A percentile compares a stretch with the other conserved stretches of the same genome.
Evolutionary conservation across 2,888 invertebrate genomes (phyloP).

Genomic region (Agriopis aurantiaria): DNA sequence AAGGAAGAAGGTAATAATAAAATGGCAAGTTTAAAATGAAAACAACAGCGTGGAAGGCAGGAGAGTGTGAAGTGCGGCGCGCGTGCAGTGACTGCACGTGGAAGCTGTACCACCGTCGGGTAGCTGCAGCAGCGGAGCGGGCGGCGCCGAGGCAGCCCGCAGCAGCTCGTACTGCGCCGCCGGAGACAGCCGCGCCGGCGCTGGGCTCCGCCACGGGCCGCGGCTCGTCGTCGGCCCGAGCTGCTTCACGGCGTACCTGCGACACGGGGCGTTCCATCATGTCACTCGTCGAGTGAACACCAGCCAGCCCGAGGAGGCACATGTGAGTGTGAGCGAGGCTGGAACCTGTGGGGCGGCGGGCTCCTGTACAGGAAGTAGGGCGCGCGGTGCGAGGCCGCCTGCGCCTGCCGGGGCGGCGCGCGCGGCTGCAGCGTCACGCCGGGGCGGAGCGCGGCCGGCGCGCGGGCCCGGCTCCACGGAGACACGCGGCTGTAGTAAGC

Average conservation of each 20-base stretch:
- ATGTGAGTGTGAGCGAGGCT: slow-evolving; percentile 59
- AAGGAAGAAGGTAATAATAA: no score
- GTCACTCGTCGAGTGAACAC: no score
- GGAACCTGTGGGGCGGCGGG: slow-evolving; percentile 55
- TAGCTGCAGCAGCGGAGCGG: slow-evolving; percentile 58
- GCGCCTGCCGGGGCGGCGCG: slow-evolving; percentile 65
- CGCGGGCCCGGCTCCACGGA: slow-evolving; percentile 44
- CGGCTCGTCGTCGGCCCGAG: slow-evolving; percentile 59
- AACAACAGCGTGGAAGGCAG: background rate
- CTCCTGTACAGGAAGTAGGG: slow-evolving; percentile 74
- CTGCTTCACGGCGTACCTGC: slow-evolving; percentile 73
- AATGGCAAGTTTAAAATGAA: background rate
- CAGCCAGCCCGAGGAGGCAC: no score
- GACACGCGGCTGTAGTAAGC: slow-evolving; percentile 73
- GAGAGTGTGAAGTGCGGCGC: slow-evolving; percentile 53
- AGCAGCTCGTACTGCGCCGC: slow-evolving; percentile 72
- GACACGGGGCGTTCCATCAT: no score
- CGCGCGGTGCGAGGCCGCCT: slow-evolving; percentile 66
- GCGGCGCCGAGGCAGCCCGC: slow-evolving; percentile 65
- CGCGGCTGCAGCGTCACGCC: slow-evolving; percentile 71
- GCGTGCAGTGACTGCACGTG: slow-evolving; percentile 59
- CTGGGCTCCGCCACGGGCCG: slow-evolving; percentile 55
- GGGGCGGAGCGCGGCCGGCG: slow-evolving; percentile 66
- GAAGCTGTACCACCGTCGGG: slow-evolving; percentile 78
- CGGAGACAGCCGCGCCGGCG: slow-evolving; percentile 21